phyloP scores from a whole-genome alignment of 2,888 invertebrate genomes.

The Syrphus vitripennis region DNA sequence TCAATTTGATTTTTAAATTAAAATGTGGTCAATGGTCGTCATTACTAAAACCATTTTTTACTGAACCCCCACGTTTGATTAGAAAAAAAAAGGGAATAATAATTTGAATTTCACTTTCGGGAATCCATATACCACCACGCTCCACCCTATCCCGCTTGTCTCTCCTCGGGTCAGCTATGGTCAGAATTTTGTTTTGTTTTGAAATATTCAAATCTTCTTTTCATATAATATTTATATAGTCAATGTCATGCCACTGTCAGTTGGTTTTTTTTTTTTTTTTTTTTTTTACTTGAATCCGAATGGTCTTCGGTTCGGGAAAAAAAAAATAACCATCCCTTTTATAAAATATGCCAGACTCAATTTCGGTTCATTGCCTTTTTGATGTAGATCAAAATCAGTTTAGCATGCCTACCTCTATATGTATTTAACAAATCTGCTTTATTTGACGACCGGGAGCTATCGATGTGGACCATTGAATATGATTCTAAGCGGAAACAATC shows the following conservation, averaged over 20 bases:
- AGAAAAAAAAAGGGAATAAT: background rate
- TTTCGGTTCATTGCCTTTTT: slow-evolving; percentile 27
- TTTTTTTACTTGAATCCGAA: background rate
- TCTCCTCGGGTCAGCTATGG: too few species aligned
- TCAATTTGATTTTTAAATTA: slow-evolving; percentile 19
- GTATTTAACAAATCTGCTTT: slow-evolving; percentile 13
- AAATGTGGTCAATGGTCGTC: slow-evolving; percentile 15
- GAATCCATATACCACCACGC: too few species aligned
- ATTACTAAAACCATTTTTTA: background rate
- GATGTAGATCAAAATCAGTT: slow-evolving; percentile 37
- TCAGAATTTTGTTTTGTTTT: background rate
- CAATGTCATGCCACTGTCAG: background rate
- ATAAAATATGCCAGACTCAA: slow-evolving; percentile 23
- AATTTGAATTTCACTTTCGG: background rate
- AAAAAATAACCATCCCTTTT: background rate
- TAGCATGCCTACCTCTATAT: background rate
- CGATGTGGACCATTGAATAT: slow-evolving; percentile 20
- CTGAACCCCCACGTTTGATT: background rate
- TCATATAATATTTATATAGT: background rate
- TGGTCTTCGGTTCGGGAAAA: background rate
- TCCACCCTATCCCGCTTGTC: too few species aligned
- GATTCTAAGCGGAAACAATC: slow-evolving; percentile 7
- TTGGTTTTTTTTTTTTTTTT: background rate
- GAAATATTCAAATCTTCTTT: background rate
- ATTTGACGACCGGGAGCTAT: background rate